Evolutionary conservation across 2,797 vertebrate genomes (phyloP).

Genomic region (Falco berigora): DNA sequence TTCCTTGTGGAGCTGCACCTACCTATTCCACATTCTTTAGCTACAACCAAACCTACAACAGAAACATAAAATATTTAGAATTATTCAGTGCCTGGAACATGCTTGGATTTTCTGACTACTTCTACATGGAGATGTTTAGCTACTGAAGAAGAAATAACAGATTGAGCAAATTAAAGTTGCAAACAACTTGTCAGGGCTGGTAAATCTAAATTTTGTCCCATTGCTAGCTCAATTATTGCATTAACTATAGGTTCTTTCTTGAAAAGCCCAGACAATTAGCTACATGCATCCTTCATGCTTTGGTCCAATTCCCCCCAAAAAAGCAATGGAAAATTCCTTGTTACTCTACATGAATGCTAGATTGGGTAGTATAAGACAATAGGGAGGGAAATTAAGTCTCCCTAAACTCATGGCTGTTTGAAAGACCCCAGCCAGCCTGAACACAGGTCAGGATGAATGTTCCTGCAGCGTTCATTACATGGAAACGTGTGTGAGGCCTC

Average conservation of each 20-base stretch:
- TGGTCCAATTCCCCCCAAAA: neutral
- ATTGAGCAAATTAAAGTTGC: conserved; percentile 50
- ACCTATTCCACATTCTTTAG: neutral
- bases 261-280: neutral
- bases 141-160: conserved; percentile 42
- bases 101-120: neutral
- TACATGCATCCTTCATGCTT: neutral
- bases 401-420: neutral
- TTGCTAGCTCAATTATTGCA: neutral
- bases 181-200: conserved; percentile 37
- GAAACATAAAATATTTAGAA: neutral
- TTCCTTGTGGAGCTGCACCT: neutral
- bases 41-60: neutral
- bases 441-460: fast-evolving
- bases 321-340: neutral
- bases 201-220: conserved; percentile 29
- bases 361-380: neutral
- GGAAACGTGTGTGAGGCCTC: neutral
- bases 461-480: neutral
- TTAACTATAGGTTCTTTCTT: neutral
- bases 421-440: neutral
- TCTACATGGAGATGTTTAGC: neutral
- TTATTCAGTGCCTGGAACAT: neutral
- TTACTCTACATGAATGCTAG: neutral
- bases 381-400: neutral